Conservation (phyloP, 2,888 invertebrate species). For the Lasioglossum figueresi region DNA sequence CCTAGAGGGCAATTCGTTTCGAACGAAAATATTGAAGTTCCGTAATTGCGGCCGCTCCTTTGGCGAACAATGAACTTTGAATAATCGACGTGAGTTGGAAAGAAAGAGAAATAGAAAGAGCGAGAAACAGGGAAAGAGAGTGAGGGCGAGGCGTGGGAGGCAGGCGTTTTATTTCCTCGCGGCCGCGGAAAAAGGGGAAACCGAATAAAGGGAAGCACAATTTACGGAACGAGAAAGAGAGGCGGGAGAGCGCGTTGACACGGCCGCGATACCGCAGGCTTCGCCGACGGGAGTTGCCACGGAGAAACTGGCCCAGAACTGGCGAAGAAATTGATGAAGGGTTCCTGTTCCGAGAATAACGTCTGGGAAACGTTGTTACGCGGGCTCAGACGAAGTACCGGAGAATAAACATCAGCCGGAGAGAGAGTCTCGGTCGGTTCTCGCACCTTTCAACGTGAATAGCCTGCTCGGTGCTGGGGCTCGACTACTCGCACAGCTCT, state of each 20-base stretch:
- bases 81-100: conserved; percentile 14
- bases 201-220: conserved; percentile 19
- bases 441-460: conserved; percentile 68
- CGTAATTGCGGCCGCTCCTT: conserved; percentile 35
- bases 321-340: conserved; percentile 47
- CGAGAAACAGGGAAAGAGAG: background rate
- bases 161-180: conserved; percentile 1
- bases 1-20: conserved; percentile 13
- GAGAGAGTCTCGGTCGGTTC: conserved; percentile 38
- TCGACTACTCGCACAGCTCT: conserved; percentile 18
- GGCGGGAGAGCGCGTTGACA: conserved; percentile 14
- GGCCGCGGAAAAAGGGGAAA: background rate
- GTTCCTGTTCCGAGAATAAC: conserved; percentile 39
- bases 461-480: conserved; percentile 35
- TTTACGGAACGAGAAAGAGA: conserved; percentile 14
- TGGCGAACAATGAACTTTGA: background rate
- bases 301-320: conserved; percentile 22
- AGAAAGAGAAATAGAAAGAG: background rate
- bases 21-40: conserved; percentile 47
- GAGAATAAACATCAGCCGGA: conserved; percentile 71
- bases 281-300: conserved; percentile 7
- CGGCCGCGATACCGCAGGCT: background rate
- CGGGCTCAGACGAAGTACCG: conserved; percentile 31
- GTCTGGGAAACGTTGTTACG: conserved; percentile 42
- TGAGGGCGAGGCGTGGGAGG: background rate